A percentile compares a stretch with the other conserved stretches of the same genome.
Evolutionary conservation across 2,888 invertebrate genomes (phyloP).

Genomic region (Dendrolimus pini): DNA sequence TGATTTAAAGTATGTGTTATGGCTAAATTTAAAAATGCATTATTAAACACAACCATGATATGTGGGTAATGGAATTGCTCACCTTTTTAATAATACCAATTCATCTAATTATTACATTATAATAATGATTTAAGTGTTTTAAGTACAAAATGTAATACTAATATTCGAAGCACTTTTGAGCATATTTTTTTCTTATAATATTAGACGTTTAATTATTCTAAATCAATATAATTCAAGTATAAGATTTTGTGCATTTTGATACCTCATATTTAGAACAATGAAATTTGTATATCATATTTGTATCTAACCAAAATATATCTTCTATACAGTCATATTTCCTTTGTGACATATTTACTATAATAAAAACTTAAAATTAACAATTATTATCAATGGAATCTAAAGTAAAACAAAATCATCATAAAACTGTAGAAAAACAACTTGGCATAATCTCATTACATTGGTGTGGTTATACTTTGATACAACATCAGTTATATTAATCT

Average conservation of each 20-base stretch:
- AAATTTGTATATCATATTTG: constrained; percentile 1
- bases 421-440: neutral
- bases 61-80: neutral
- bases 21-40: too few relatives aligned
- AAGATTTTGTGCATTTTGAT: constrained; percentile 1
- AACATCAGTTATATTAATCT: neutral
- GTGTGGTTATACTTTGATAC: neutral
- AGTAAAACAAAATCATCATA: constrained; percentile 3
- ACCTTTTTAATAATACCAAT: neutral
- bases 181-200: neutral
- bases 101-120: too few relatives aligned
- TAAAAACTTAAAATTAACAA: constrained; percentile 8
- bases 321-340: neutral
- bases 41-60: neutral
- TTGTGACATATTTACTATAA: constrained; percentile 6
- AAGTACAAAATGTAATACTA: constrained; percentile 1
- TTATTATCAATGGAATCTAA: neutral
- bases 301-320: constrained; percentile 7
- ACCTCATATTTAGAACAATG: constrained; percentile 1
- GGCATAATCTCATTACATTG: neutral
- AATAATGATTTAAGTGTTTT: neutral
- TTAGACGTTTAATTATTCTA: neutral
- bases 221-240: neutral
- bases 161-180: constrained; percentile 4
- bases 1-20: too few relatives aligned